Evolutionary conservation across 2,888 invertebrate species (phyloP).

Genomic region (Coleophora deauratella): DNA sequence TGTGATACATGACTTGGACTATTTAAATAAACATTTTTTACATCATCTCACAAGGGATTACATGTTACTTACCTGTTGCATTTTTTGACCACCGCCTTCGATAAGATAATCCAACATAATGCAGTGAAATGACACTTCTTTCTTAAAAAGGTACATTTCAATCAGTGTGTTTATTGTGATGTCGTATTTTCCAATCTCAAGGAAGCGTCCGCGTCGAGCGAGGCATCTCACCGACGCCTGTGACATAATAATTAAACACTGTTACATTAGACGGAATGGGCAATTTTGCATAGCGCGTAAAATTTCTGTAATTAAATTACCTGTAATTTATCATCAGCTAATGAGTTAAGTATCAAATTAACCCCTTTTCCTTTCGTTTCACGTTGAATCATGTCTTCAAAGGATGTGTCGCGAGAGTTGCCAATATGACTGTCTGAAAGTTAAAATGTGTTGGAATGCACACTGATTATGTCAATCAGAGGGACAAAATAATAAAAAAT

Average conservation of each 20-base stretch:
- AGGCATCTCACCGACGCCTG: conserved; percentile 54
- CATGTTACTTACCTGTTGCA: too few relatives aligned
- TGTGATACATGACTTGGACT: too few relatives aligned
- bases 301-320: conserved; percentile 25
- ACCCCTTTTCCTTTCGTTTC: conserved; percentile 91
- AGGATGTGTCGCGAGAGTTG: conserved; percentile 88
- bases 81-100: too few relatives aligned
- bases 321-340: conserved; percentile 92
- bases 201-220: not conserved
- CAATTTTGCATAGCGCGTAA: conserved; percentile 15
- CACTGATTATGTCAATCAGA: not conserved
- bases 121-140: too few relatives aligned
- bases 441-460: conserved; percentile 1
- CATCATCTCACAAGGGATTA: too few relatives aligned
- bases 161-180: too few relatives aligned
- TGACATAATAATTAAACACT: conserved; percentile 14
- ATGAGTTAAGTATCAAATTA: conserved; percentile 91
- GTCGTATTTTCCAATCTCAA: too few relatives aligned
- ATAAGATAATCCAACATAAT: too few relatives aligned
- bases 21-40: too few relatives aligned
- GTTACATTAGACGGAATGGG: not conserved
- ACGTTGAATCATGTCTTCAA: conserved; percentile 87
- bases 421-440: conserved; percentile 79
- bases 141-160: too few relatives aligned
- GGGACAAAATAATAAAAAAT: not conserved